Evolutionary conservation across 2,888 invertebrate genomes (phyloP).

Genomic region (Hirtodrosophila cameraria): DNA sequence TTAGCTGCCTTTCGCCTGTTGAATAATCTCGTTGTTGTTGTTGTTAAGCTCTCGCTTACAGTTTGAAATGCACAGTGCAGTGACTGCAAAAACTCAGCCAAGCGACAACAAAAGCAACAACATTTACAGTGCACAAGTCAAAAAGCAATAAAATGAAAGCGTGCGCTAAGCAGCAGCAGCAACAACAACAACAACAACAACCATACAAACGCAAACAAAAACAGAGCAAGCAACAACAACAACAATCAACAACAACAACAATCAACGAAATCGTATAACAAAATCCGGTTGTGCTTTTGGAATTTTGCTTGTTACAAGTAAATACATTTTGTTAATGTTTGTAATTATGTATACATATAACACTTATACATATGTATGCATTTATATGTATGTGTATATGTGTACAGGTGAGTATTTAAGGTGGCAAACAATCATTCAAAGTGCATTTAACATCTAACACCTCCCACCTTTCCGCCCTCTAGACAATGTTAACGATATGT

Average conservation of each 20-base stretch:
- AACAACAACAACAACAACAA: constrained; percentile 23
- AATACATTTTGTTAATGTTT: constrained; percentile 30
- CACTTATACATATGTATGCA: constrained; percentile 1
- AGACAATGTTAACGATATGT: no score
- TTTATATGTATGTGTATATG: constrained; percentile 4
- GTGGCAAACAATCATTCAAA: constrained; percentile 29
- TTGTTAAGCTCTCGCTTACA: constrained; percentile 32
- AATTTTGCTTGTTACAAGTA: constrained; percentile 42
- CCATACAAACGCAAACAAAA: constrained; percentile 9
- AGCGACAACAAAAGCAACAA: constrained; percentile 38
- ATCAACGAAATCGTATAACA: constrained; percentile 52
- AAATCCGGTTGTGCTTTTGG: constrained; percentile 64
- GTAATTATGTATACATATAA: constrained; percentile 29
- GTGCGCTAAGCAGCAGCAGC: constrained; percentile 31
- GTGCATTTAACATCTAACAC: constrained; percentile 10
- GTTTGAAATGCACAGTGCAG: constrained; percentile 49
- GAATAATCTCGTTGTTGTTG: constrained; percentile 39
- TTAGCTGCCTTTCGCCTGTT: constrained; percentile 48
- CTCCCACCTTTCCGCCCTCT: background rate
- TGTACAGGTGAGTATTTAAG: constrained; percentile 3
- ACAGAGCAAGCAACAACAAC: constrained; percentile 18
- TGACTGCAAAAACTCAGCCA: constrained; percentile 46
- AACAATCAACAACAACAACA: constrained; percentile 30
- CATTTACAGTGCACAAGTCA: constrained; percentile 31
- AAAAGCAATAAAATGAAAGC: constrained; percentile 61